Percentiles rank a stretch among this genome's conserved stretches.
phyloP scores from a whole-genome alignment of 2,797 vertebrate genomes.

The Enteromius viviparus region DNA sequence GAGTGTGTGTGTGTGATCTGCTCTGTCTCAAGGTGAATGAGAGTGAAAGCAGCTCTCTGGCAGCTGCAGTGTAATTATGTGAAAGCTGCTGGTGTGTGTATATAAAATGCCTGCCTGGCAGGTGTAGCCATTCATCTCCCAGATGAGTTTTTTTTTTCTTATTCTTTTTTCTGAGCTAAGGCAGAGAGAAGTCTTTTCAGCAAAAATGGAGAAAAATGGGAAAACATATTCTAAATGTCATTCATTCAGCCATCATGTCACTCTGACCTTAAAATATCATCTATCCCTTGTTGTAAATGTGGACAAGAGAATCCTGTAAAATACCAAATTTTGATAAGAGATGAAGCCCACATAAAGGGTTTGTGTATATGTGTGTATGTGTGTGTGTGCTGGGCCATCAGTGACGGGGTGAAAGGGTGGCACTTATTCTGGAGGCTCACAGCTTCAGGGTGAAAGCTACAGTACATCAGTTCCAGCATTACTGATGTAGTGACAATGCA shows the following conservation, averaged over 20 bases:
- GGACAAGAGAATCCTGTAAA: slow-evolving; percentile 77
- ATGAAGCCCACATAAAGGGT: slow-evolving; percentile 71
- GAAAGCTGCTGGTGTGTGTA: slow-evolving; percentile 59
- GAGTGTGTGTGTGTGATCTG: slow-evolving; percentile 27
- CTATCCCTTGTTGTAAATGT: slow-evolving; percentile 80
- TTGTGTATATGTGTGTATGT: slow-evolving; percentile 48
- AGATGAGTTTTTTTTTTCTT: slow-evolving; percentile 33
- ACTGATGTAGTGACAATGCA: neutral
- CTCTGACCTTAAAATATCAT: slow-evolving; percentile 87
- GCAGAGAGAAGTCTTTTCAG: slow-evolving; percentile 69
- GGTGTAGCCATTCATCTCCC: slow-evolving; percentile 62
- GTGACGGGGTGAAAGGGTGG: slow-evolving; percentile 11
- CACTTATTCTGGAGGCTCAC: neutral
- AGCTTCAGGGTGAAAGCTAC: neutral
- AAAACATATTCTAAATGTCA: slow-evolving; percentile 87
- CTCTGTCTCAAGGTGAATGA: slow-evolving; percentile 40
- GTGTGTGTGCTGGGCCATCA: slow-evolving; percentile 13
- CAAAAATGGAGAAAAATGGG: slow-evolving; percentile 77
- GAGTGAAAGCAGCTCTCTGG: slow-evolving; percentile 29
- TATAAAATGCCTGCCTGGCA: slow-evolving; percentile 55
- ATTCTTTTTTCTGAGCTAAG: slow-evolving; percentile 61
- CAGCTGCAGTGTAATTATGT: slow-evolving; percentile 43
- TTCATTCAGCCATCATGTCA: slow-evolving; percentile 81
- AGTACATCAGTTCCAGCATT: neutral
- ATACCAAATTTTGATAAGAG: slow-evolving; percentile 82